A percentile compares a stretch with the other conserved stretches of the same genome.
These are phyloP conservation scores for Cygnus olor DNA, from an alignment of 2,797 vertebrate genomes.

Conservation along the genomic window DNA sequence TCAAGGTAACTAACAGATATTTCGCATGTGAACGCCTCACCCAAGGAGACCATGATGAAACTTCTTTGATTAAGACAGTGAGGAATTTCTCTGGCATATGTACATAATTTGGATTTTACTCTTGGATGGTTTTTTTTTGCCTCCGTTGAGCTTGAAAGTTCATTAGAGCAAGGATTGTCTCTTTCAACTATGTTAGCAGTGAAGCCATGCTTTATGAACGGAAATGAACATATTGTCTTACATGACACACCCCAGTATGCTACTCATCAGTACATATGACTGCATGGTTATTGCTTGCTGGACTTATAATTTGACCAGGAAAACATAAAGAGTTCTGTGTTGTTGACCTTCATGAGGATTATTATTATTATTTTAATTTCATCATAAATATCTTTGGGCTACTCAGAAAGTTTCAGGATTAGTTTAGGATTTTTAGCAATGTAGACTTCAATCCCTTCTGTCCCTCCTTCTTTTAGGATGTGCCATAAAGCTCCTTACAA, in stretches of 20 bases:
- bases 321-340: not conserved
- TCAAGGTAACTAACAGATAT: not conserved
- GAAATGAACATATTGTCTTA: not conserved
- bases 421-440: not conserved
- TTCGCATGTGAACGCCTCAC: not conserved
- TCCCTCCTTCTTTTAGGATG: not conserved
- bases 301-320: not conserved
- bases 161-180: not conserved
- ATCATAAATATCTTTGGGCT: not conserved
- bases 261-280: not conserved
- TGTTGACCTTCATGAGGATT: not conserved
- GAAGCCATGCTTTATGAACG: slow-evolving; percentile 18
- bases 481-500: not conserved
- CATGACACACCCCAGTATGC: not conserved
- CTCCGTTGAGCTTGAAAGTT: slow-evolving; percentile 19
- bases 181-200: not conserved
- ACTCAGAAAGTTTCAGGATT: not conserved
- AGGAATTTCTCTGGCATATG: slow-evolving; percentile 10
- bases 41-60: not conserved
- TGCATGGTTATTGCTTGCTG: not conserved
- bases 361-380: not conserved
- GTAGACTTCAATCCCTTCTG: not conserved
- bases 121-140: not conserved
- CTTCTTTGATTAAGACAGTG: not conserved
- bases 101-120: slow-evolving; percentile 38